A percentile compares a stretch with the other conserved stretches of the same genome.
phyloP scores from a whole-genome alignment of 2,113 vertebrate species.

The Rhadina sibilatrix region DNA sequence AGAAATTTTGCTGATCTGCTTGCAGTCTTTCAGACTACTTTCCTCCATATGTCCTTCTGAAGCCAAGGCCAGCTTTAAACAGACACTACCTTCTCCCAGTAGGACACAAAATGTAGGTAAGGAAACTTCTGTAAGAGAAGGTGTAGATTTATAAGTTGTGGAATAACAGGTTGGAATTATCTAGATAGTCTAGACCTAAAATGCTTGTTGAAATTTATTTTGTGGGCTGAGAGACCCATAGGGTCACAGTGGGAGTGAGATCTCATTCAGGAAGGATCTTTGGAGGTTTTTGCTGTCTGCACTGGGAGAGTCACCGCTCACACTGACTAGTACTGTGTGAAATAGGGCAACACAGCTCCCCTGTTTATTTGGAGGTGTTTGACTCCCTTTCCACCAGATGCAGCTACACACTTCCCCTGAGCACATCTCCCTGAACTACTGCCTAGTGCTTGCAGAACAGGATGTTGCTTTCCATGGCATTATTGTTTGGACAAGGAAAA shows the following conservation, averaged over 20 bases:
- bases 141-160: background rate
- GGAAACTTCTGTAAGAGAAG: background rate
- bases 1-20: background rate
- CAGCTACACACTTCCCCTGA: background rate
- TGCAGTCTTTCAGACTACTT: background rate
- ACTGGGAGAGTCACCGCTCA: accelerated
- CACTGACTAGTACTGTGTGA: background rate
- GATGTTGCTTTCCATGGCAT: background rate
- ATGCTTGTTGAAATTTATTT: background rate
- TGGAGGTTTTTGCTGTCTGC: background rate
- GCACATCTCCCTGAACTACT: background rate
- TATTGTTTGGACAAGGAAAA: background rate
- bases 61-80: background rate
- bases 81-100: background rate
- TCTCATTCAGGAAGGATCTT: background rate
- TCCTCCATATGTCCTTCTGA: background rate
- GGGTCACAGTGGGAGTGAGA: background rate
- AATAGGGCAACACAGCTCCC: background rate
- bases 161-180: background rate
- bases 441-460: accelerated
- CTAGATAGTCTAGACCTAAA: background rate
- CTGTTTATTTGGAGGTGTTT: background rate
- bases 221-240: background rate
- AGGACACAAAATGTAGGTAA: background rate
- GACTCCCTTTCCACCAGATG: background rate